phyloP scores from a whole-genome alignment of 2,113 vertebrate species.

The Zapus hudsonius region DNA sequence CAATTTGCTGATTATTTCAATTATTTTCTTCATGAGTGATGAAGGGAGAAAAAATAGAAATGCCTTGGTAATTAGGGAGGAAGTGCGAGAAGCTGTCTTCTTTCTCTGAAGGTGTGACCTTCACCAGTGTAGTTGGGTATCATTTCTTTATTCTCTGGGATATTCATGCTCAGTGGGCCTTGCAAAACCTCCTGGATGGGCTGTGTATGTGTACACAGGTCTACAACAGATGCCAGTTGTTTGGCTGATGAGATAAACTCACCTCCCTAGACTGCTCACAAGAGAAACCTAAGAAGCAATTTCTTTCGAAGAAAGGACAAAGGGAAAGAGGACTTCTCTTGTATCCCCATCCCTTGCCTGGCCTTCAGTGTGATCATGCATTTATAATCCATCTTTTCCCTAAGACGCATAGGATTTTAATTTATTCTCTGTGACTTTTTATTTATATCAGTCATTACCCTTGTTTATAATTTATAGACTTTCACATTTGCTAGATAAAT shows the following conservation, averaged over 20 bases:
- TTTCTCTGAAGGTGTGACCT: neutral
- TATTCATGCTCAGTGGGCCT: neutral
- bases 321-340: neutral
- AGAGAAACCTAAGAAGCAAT: neutral
- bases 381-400: conserved; percentile 43
- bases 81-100: too few species aligned
- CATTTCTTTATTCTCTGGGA: neutral
- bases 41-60: neutral
- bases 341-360: neutral
- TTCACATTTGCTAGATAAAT: conserved; percentile 58
- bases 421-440: conserved; percentile 27
- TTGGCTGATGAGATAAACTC: neutral
- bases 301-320: conserved; percentile 26
- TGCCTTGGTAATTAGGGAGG: neutral
- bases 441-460: conserved; percentile 42
- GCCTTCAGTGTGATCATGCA: neutral
- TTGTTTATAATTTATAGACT: conserved; percentile 65
- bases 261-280: neutral
- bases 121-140: too few species aligned
- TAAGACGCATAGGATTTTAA: conserved; percentile 35
- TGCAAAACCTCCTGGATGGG: neutral
- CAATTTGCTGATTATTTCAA: neutral
- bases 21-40: conserved; percentile 6
- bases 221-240: too few species aligned
- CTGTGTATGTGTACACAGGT: fast-evolving